Percentiles rank a stretch among this genome's conserved stretches.
Conservation (phyloP, 2,888 invertebrate species). For the Drosophila hamatofila region DNA sequence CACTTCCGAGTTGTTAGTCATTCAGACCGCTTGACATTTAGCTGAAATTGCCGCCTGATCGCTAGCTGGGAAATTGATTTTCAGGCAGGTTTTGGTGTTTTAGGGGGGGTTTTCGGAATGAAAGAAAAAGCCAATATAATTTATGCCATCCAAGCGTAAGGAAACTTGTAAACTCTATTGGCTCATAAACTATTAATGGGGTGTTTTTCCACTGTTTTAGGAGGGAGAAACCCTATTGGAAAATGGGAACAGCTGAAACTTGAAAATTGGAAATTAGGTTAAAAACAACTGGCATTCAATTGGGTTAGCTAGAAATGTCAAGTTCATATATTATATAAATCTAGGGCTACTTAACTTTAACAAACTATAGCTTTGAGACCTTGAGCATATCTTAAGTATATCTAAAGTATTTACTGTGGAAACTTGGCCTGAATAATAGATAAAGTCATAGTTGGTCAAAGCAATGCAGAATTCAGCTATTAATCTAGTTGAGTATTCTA, state of each 20-base stretch:
- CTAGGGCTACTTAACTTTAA: not conserved
- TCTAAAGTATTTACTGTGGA: not conserved
- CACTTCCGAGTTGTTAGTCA: slow-evolving; percentile 67
- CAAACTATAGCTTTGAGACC: not conserved
- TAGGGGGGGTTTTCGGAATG: slow-evolving; percentile 7
- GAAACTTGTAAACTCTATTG: slow-evolving; percentile 9
- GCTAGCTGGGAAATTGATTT: slow-evolving; percentile 19
- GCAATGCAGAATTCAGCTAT: not conserved
- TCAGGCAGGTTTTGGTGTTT: not conserved
- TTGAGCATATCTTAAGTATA: not conserved
- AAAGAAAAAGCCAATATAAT: slow-evolving; percentile 7
- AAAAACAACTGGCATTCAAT: slow-evolving; percentile 7
- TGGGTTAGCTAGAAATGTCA: not conserved
- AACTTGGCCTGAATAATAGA: not conserved
- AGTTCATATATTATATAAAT: not conserved
- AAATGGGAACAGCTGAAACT: slow-evolving; percentile 15
- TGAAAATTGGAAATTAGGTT: slow-evolving; percentile 5
- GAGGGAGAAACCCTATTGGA: not conserved
- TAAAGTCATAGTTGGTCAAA: not conserved
- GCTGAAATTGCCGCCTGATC: slow-evolving; percentile 43
- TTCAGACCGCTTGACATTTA: slow-evolving; percentile 40
- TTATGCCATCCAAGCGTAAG: slow-evolving; percentile 2
- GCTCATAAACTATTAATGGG: slow-evolving; percentile 22
- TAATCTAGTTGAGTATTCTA: not conserved
- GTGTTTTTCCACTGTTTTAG: not conserved